Base-by-base conservation (phyloP, 2,888 invertebrate genomes). In the Melanotus villosus region DNA sequence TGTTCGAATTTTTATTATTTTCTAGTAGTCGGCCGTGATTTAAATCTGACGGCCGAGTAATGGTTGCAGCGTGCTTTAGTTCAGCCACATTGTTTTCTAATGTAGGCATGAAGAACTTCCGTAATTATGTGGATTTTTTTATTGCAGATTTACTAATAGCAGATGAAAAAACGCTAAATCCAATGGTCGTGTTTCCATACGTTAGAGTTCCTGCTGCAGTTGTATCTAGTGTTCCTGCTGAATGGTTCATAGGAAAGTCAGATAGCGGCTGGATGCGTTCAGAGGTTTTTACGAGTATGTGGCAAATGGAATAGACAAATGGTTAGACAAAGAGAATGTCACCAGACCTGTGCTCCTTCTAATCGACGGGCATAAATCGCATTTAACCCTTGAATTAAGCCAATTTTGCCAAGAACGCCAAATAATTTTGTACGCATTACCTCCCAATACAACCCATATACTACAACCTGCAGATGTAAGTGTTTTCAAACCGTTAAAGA, bases 401-500 rank as follows among this genome's bases (percentile, higher is more conserved):
- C 4, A 62, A 45, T 60, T 54, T n/a, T 68, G 67, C 12, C 14
- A 21, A 14, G 21, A 57, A 18, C 10, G 77, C 41, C 58, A 66
- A 21, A 81, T 80, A 12, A 77, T 79, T 45, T 58, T 80, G 16
- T 76, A 75, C 54, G 71, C 74, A 9, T 68, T 81, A 45, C 74
- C 74, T 14, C 76, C 77, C 4, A 78, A 80, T 62, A 64, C 73
- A 4, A 57, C 38, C 9, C 57, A 57, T 21, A 71, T 80, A 9
- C 41, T 78, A 41, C 79, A 81, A 57, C 80, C 79, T 7, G 76
- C 75, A 12, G 77, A 79, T 70, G 78, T 80, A 6, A 73, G 73
- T 5, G 75, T 80, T 14, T 80, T 80, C 67, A 72, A 73, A n/a
- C 77, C 78, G 5, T 62, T 80, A 34, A 80, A 80, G 59, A 67